Evolutionary conservation across 2,797 vertebrate species (phyloP).

Genomic region (Xenops minutus): DNA sequence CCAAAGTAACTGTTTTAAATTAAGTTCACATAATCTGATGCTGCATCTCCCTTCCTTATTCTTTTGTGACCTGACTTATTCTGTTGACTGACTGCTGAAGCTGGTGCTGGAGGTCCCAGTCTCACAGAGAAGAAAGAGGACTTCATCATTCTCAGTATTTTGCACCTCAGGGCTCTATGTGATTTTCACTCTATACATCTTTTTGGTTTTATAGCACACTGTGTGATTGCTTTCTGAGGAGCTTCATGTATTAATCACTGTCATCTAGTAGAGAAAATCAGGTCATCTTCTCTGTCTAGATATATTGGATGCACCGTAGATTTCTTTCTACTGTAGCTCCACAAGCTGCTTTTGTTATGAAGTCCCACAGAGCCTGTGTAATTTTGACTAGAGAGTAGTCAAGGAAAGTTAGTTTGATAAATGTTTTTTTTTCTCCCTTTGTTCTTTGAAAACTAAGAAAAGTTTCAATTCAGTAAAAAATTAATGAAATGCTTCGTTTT

Average conservation of each 20-base stretch:
- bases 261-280: not conserved
- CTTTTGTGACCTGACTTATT: not conserved
- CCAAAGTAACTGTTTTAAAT: not conserved
- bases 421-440: not conserved
- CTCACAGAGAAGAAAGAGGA: not conserved
- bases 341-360: not conserved
- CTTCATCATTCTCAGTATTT: not conserved
- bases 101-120: not conserved
- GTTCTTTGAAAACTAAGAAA: not conserved
- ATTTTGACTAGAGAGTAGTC: not conserved
- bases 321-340: not conserved
- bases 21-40: not conserved
- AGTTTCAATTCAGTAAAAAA: not conserved
- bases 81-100: not conserved
- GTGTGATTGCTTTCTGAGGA: not conserved
- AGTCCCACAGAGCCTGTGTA: not conserved
- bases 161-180: not conserved
- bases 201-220: not conserved
- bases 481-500: not conserved
- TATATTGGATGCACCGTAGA: not conserved
- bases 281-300: not conserved
- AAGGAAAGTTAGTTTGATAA: not conserved
- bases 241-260: not conserved
- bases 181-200: not conserved
- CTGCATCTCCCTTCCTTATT: not conserved